Evolutionary conservation across 1,140 invertebrate species (phyloP), one percentile per base, ranked within the genome.

Genomic region (Mamestra configurata): DNA sequence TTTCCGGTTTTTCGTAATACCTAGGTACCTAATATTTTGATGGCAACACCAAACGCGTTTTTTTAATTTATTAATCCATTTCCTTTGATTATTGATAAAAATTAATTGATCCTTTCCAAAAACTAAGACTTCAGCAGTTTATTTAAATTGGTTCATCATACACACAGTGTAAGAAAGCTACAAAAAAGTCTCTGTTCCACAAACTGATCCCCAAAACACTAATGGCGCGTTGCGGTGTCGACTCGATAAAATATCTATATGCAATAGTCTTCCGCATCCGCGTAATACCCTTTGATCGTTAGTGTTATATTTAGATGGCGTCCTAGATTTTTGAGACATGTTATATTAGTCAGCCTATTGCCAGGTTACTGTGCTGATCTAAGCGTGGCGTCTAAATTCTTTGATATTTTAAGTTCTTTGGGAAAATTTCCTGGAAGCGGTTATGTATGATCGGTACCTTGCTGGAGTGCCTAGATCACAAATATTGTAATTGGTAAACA

Each of bases 191-290:
- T 46, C 49, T 20, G 24, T 49, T 20, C 11, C 13, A 68, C 40
- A 18, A 20, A 80, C 49, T 37, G 80, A 82, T 70, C 75, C 61
- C 75, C 66, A 83, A 83, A 84, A 77, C 80, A 40, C 79, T 84
- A 83, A 86, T 80, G 80, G 79, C 51, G 72, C 53, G 83, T 82
- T 84, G 83, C 71, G 71, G 76, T 77, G 80, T 82, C 72, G 79
- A 82, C 81, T 81, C 83, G 82, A 88, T 88, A 85, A 84, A 86
- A 78, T 81, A 86, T 86, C 82, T 82, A 82, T 77, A 78, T 80
- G 72, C 76, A 77, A 70, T 79, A 68, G 81, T 76, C 80, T 86
- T 86, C 84, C 84, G 82, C 80, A 80, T 86, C 77, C 81, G 71
- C 80, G 64, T 68, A 80, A 80, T 75, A 77, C 72, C 71, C 84